phyloP scores from a whole-genome alignment of 2,888 invertebrate species.

The Eupithecia subfuscata region DNA sequence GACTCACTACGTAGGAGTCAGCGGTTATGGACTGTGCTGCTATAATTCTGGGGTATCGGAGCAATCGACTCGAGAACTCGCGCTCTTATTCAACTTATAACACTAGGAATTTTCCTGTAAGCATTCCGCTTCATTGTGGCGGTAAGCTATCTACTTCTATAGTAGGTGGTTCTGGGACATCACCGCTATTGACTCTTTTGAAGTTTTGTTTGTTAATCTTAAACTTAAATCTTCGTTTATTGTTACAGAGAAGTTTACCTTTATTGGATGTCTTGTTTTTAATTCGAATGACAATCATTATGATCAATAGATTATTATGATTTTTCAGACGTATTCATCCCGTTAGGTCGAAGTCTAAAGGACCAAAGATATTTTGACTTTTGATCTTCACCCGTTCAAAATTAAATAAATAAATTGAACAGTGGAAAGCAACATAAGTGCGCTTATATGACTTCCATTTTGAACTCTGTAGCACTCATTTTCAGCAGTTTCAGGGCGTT shows the following conservation, averaged over 20 bases:
- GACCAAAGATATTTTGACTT: neutral
- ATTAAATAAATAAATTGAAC: neutral
- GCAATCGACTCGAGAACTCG: conserved; percentile 12
- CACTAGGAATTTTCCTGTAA: conserved; percentile 10
- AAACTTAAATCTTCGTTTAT: neutral
- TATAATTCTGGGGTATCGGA: conserved; percentile 23
- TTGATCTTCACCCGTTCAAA: neutral
- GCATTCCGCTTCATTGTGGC: neutral
- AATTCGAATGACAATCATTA: neutral
- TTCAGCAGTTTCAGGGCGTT: conserved; percentile 27
- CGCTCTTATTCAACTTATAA: conserved; percentile 15
- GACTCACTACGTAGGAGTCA: conserved; percentile 54
- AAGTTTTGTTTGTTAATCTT: neutral
- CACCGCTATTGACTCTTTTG: neutral
- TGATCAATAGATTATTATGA: neutral
- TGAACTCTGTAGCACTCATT: conserved; percentile 23
- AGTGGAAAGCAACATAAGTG: neutral
- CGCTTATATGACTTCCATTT: conserved; percentile 20
- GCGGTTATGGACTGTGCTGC: conserved; percentile 48
- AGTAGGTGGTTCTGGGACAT: neutral
- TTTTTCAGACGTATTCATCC: neutral
- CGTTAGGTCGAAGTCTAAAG: too few species aligned
- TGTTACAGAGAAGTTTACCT: neutral
- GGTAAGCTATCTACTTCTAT: neutral
- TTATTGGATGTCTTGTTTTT: neutral